Percentiles rank a stretch among this genome's conserved stretches.
Conservation (phyloP, 2,888 invertebrate genomes). For the Nomada fabriciana region DNA sequence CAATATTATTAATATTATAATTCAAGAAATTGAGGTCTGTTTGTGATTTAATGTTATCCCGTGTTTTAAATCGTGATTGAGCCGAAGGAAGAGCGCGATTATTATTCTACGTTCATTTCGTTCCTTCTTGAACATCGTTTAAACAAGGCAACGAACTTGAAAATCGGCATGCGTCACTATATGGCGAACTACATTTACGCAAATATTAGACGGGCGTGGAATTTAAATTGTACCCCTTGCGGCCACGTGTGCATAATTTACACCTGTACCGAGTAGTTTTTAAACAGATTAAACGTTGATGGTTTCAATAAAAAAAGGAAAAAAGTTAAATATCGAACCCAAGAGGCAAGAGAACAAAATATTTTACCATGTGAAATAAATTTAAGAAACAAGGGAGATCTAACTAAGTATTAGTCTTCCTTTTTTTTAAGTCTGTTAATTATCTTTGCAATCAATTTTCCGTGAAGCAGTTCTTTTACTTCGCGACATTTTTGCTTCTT, state of each 20-base stretch:
- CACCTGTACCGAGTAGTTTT: background rate
- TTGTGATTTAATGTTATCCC: too few species aligned
- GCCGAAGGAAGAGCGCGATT: background rate
- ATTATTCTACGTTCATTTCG: background rate
- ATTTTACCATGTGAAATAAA: too few species aligned
- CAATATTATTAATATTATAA: too few species aligned
- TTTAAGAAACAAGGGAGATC: too few species aligned
- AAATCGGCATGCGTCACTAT: background rate
- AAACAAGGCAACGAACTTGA: slow-evolving; percentile 6
- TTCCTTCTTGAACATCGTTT: background rate
- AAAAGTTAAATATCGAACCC: too few species aligned
- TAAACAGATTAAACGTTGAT: too few species aligned
- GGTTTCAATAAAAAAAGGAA: too few species aligned
- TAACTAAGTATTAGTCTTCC: too few species aligned
- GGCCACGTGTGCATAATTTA: background rate
- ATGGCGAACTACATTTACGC: background rate
- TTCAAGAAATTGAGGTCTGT: too few species aligned
- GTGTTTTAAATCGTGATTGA: background rate
- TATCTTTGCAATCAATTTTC: background rate
- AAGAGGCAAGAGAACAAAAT: too few species aligned
- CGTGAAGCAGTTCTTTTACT: background rate
- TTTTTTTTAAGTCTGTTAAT: too few species aligned
- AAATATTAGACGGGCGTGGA: background rate
- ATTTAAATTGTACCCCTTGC: background rate
- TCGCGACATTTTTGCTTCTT: slow-evolving; percentile 12